phyloP scores from a whole-genome alignment of 2,797 vertebrate species.

The Coendou prehensilis region DNA sequence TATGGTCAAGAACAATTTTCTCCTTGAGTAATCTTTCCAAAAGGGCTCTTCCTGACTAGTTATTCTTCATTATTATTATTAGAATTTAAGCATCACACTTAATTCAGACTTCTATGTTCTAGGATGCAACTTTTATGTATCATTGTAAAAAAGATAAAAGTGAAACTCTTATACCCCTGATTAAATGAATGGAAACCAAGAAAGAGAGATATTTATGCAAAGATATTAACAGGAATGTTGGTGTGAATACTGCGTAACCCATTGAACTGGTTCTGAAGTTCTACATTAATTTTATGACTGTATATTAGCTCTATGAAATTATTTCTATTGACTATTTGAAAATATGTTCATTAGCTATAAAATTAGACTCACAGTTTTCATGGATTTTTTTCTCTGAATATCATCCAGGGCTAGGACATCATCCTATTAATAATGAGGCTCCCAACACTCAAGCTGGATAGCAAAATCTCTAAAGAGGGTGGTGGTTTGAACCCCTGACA shows the following conservation, averaged over 20 bases:
- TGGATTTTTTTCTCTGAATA: constrained; percentile 13
- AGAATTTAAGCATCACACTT: constrained; percentile 67
- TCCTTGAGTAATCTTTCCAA: constrained; percentile 72
- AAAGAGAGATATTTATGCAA: constrained; percentile 35
- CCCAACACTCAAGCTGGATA: not conserved
- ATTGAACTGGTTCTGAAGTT: not conserved
- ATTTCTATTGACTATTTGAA: constrained; percentile 33
- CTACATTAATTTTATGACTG: constrained; percentile 16
- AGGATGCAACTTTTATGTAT: constrained; percentile 53
- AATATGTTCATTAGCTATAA: constrained; percentile 42
- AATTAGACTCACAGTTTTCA: not conserved
- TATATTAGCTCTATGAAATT: not conserved
- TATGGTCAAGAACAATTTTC: constrained; percentile 60
- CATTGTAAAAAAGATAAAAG: constrained; percentile 55
- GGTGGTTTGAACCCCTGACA: not conserved
- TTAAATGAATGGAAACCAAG: constrained; percentile 61
- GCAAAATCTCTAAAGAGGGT: constrained; percentile 1
- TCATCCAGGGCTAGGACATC: not conserved
- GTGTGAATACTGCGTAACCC: not conserved
- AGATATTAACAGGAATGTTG: not conserved
- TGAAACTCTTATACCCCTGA: constrained; percentile 10
- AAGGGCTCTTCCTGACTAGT: constrained; percentile 53
- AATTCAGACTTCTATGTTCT: constrained; percentile 52
- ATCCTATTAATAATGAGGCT: not conserved
- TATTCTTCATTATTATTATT: constrained; percentile 72